Base-by-base conservation (phyloP, 2,113 vertebrate species). In the Corythoichthys intestinalis region DNA sequence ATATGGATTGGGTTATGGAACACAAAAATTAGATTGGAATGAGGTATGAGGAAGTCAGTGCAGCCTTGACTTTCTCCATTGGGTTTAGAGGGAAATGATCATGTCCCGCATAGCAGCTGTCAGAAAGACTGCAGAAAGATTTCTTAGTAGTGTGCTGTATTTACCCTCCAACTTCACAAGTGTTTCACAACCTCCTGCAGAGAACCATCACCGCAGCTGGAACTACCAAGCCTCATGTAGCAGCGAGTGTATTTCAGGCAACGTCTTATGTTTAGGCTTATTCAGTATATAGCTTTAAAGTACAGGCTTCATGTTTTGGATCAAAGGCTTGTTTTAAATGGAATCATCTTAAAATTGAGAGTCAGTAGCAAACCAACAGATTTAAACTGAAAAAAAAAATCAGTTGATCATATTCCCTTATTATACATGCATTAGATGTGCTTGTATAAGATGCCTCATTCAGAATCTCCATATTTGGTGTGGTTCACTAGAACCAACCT, bases 71-170 rank as follows among this genome's bases (percentile, higher is more conserved):
- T 69, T 63, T 34, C 20, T 66, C 66, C 71, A 62, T 56, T 28
- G 68, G 39, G 62, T 66, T 76, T 57, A 14, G 58, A 41, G 38
- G 52, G 70, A 81, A 65, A 70, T 34, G 70, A 65, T 70, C 49
- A 35, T 6, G 52, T 66, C 52, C 66, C 62, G 38, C 14, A 3
- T 64, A 6, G 58, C 72, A 65, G 74, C 62, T 74, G 52, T 81
- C 70, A 67, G 57, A 56, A 62, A 72, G 49, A 65, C 52, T 65
- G 70, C 72, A 65, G 66, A 47, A 67, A 65, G 74, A 75, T 41
- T 65, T 61, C 66, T 70, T 28, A 57, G 54, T 28, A n/a, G 54
- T 73, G 73, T 71, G 20, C 39, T 20, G 46, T 35, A 63, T 77
- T 73, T 65, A 59, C 35, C 34, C 67, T 69, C 61, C 20, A 61